A percentile compares a stretch with the other conserved stretches of the same genome.
These are phyloP conservation scores for Agrotis exclamationis DNA, from an alignment of 2,888 invertebrate species.

Conservation along the genomic window DNA sequence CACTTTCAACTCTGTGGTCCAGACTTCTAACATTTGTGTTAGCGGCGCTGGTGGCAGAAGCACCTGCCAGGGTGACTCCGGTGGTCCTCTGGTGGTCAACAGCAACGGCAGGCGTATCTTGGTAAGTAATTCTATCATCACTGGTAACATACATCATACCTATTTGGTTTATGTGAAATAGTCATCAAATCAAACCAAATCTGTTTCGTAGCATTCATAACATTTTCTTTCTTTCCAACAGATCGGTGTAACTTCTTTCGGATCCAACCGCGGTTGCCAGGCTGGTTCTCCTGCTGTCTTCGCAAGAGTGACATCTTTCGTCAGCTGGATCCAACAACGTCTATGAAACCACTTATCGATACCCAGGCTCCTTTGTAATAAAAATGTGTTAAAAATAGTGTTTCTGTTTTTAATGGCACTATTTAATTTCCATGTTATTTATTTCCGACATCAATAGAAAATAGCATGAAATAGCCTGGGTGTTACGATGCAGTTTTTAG, in stretches of 20 bases:
- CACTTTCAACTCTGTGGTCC: background rate
- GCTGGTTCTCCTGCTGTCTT: conserved; percentile 67
- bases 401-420: too few species aligned
- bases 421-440: too few species aligned
- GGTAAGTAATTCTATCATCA: conserved; percentile 61
- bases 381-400: too few species aligned
- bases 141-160: too few species aligned
- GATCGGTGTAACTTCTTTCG: conserved; percentile 38
- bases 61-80: conserved; percentile 78
- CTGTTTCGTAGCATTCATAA: background rate
- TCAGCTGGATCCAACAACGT: conserved; percentile 59
- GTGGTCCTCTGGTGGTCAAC: conserved; percentile 75
- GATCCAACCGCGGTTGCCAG: conserved; percentile 67
- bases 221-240: background rate
- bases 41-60: conserved; percentile 67
- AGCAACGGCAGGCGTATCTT: conserved; percentile 67
- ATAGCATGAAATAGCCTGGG: too few species aligned
- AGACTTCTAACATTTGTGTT: conserved; percentile 72
- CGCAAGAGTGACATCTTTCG: conserved; percentile 71
- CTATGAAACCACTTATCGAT: background rate
- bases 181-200: background rate
- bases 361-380: background rate
- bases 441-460: too few species aligned
- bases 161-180: background rate
- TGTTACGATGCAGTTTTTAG: too few species aligned